Percentiles rank a stretch among this genome's conserved stretches.
These are phyloP conservation scores for Diadegma fenestrale DNA, from an alignment of 2,888 invertebrate genomes.

Conservation along the genomic window DNA sequence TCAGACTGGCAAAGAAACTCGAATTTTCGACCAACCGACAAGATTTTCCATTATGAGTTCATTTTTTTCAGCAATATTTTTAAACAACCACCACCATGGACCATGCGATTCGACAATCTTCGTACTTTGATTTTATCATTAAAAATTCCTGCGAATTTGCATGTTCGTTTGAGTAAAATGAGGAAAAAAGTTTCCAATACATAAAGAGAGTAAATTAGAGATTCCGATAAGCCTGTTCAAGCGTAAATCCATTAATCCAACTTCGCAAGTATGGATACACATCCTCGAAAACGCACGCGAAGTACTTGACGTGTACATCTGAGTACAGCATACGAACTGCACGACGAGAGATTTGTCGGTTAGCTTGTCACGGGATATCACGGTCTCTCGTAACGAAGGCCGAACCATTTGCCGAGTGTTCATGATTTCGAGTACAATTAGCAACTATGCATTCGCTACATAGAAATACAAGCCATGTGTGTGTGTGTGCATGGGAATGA, in stretches of 20 bases:
- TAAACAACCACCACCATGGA: neutral
- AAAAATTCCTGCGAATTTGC: neutral
- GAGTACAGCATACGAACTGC: neutral
- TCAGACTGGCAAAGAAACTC: neutral
- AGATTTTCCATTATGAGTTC: neutral
- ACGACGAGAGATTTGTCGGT: conserved; percentile 31
- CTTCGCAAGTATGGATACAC: neutral
- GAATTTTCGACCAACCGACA: neutral
- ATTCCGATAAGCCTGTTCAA: neutral
- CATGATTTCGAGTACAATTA: conserved; percentile 57
- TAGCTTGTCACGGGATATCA: conserved; percentile 22
- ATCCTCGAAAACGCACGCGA: conserved; percentile 1
- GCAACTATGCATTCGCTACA: conserved; percentile 26
- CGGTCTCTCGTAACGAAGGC: conserved; percentile 13
- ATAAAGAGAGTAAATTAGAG: neutral
- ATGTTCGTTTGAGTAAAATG: neutral
- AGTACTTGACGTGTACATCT: conserved; percentile 23
- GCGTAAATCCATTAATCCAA: conserved; percentile 8
- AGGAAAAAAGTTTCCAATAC: neutral
- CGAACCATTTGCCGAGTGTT: conserved; percentile 35
- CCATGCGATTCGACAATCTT: neutral
- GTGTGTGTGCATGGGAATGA: conserved; percentile 45
- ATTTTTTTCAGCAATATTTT: neutral
- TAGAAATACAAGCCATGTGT: conserved; percentile 40
- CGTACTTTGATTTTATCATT: neutral